Evolutionary conservation across 1,140 invertebrate species (phyloP).

Genomic region (Drosophila punjabiensis): DNA sequence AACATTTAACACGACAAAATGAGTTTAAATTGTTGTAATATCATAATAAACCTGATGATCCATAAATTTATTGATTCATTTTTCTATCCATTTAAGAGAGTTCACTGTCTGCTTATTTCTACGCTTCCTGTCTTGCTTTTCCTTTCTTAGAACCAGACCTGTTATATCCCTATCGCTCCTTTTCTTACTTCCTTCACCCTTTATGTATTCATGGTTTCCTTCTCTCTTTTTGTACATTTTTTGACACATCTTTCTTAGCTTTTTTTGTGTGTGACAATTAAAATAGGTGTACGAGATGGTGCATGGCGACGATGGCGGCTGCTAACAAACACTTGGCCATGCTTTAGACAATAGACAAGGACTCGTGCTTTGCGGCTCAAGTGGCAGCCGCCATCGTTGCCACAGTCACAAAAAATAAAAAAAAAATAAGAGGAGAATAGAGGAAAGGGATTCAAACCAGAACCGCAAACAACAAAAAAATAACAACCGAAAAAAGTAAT

Average conservation of each 20-base stretch:
- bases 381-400: conserved; percentile 67
- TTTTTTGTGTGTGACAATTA: conserved; percentile 77
- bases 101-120: conserved; percentile 8
- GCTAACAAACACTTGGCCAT: conserved; percentile 83
- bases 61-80: background rate
- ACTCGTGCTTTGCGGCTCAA: conserved; percentile 80
- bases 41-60: too few relatives aligned
- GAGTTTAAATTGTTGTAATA: too few relatives aligned
- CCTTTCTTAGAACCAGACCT: conserved; percentile 1
- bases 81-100: background rate
- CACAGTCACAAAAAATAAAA: conserved; percentile 36
- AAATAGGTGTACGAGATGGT: conserved; percentile 79
- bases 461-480: conserved; percentile 53
- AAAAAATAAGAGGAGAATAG: conserved; percentile 6
- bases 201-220: conserved; percentile 26
- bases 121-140: conserved; percentile 15
- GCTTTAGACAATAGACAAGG: conserved; percentile 83
- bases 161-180: conserved; percentile 17
- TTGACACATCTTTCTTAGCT: conserved; percentile 56
- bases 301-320: conserved; percentile 59
- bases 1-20: too few relatives aligned
- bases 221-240: conserved; percentile 47
- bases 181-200: conserved; percentile 33
- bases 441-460: conserved; percentile 27
- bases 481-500: conserved; percentile 74